Evolutionary conservation across 2,113 vertebrate species (phyloP).

Genomic region (Mobula hypostoma): DNA sequence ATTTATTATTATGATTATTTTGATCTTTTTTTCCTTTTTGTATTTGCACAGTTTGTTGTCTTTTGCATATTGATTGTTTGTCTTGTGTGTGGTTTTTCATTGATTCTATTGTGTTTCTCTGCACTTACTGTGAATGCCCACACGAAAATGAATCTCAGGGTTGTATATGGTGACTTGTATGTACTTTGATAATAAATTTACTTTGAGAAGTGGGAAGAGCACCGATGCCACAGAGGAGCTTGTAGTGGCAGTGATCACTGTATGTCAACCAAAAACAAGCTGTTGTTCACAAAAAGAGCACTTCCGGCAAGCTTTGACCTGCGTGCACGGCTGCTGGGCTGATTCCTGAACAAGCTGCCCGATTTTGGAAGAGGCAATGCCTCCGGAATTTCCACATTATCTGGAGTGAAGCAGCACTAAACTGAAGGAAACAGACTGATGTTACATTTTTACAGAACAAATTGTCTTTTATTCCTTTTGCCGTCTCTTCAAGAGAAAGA

Average conservation of each 20-base stretch:
- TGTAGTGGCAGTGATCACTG: not conserved
- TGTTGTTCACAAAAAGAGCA: too few relatives aligned
- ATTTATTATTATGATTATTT: too few relatives aligned
- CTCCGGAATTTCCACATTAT: not conserved
- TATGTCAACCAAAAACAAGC: not conserved
- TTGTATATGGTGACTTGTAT: too few relatives aligned
- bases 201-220: not conserved
- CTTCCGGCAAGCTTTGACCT: not conserved
- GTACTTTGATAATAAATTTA: too few relatives aligned
- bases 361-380: not conserved
- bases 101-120: too few relatives aligned
- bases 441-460: not conserved
- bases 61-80: too few relatives aligned
- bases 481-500: not conserved
- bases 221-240: not conserved
- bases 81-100: too few relatives aligned
- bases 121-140: too few relatives aligned
- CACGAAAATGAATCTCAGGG: too few relatives aligned
- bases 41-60: too few relatives aligned
- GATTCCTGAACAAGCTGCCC: not conserved
- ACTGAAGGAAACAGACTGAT: not conserved
- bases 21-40: too few relatives aligned
- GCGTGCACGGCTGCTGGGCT: too few relatives aligned
- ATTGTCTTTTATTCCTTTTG: not conserved
- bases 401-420: not conserved